Percentiles rank a stretch among this genome's conserved stretches.
phyloP scores from a whole-genome alignment of 2,888 invertebrate genomes.

The Halictus quadricinctus region DNA sequence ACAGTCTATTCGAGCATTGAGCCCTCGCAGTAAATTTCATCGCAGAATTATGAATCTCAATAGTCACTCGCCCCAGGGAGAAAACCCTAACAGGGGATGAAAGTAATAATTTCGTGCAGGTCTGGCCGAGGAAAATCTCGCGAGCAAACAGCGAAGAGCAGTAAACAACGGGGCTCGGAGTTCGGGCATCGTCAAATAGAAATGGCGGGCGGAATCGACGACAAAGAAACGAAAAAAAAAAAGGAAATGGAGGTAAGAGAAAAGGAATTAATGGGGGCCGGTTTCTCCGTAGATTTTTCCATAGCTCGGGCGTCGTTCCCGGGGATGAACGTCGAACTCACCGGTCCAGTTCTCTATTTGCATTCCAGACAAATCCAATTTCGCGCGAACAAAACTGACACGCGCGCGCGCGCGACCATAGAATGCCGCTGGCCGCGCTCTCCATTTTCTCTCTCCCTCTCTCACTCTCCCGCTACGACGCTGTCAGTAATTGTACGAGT shows the following conservation, averaged over 20 bases:
- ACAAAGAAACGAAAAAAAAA: neutral
- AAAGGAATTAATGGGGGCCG: slow-evolving; percentile 40
- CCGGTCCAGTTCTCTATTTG: slow-evolving; percentile 70
- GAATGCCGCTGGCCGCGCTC: slow-evolving; percentile 37
- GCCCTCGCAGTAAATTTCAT: neutral
- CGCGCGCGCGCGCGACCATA: slow-evolving; percentile 42
- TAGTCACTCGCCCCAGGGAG: neutral
- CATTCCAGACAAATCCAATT: slow-evolving; percentile 75
- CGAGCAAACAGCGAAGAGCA: neutral
- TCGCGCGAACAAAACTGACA: slow-evolving; percentile 70
- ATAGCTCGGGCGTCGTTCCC: slow-evolving; percentile 17
- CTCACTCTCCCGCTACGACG: slow-evolving; percentile 39
- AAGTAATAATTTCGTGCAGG: neutral
- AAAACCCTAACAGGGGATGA: neutral
- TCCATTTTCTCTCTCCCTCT: slow-evolving; percentile 50
- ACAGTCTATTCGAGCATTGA: no score
- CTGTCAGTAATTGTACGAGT: slow-evolving; percentile 65
- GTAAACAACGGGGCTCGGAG: neutral
- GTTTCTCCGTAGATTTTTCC: slow-evolving; percentile 39
- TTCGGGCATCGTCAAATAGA: neutral
- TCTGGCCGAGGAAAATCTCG: neutral
- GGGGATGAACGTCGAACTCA: slow-evolving; percentile 50
- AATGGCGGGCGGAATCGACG: neutral
- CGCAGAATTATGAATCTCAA: neutral
- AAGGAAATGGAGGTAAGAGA: neutral